Evolutionary conservation across 2,888 invertebrate species (phyloP).

Genomic region (Biston betularia): DNA sequence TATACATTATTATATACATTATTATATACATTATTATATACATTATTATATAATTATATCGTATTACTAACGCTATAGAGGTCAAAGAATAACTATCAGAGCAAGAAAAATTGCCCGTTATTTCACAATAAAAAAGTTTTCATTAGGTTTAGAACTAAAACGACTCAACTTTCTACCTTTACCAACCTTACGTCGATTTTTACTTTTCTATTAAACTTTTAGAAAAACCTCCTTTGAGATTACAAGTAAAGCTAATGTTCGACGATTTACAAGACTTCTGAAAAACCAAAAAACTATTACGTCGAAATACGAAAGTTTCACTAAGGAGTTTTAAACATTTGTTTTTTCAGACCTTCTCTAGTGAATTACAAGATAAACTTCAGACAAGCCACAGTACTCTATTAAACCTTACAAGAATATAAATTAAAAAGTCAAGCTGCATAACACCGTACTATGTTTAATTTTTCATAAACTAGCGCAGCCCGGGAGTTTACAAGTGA

Average conservation of each 20-base stretch:
- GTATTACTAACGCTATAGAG: too few relatives aligned
- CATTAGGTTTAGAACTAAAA: neutral
- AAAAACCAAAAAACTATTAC: neutral
- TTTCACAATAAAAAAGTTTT: too few relatives aligned
- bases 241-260: conserved; percentile 1
- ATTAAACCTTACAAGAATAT: too few relatives aligned
- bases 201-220: neutral
- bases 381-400: neutral
- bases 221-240: neutral
- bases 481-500: too few relatives aligned
- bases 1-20: too few relatives aligned
- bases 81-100: too few relatives aligned
- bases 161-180: neutral
- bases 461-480: too few relatives aligned
- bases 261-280: neutral
- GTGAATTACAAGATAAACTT: neutral
- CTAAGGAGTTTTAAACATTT: neutral
- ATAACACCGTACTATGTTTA: too few relatives aligned
- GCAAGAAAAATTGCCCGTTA: too few relatives aligned
- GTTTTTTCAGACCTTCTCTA: neutral
- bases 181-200: neutral
- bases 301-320: neutral
- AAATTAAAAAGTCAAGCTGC: too few relatives aligned
- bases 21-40: too few relatives aligned
- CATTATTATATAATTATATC: too few relatives aligned